These are phyloP conservation scores for Cosmia pyralina DNA, from an alignment of 2,888 invertebrate species.

Conservation along the genomic window DNA sequence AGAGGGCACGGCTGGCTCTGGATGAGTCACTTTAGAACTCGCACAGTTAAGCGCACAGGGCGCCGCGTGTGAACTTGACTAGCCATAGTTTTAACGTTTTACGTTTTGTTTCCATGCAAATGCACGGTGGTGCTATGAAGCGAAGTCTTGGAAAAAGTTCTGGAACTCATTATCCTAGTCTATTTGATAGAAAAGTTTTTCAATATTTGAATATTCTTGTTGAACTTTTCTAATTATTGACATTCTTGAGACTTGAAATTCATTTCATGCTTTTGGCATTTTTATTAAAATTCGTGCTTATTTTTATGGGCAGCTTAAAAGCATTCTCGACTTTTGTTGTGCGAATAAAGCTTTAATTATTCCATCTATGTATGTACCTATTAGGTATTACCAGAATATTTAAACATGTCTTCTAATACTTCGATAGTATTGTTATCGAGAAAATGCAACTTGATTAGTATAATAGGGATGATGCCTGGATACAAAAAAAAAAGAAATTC, in stretches of 20 bases:
- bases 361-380: neutral
- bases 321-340: neutral
- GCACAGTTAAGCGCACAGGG: slow-evolving; percentile 30
- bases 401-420: neutral
- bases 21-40: slow-evolving; percentile 31
- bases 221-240: slow-evolving; percentile 47
- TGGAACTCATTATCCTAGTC: slow-evolving; percentile 28
- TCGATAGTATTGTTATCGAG: neutral
- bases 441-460: neutral
- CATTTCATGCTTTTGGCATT: neutral
- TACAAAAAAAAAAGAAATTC: too few relatives aligned
- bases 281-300: neutral
- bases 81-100: slow-evolving; percentile 15
- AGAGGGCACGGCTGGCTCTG: slow-evolving; percentile 19
- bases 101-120: slow-evolving; percentile 17
- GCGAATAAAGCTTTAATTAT: neutral
- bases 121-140: neutral
- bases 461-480: too few relatives aligned
- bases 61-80: slow-evolving; percentile 12
- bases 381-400: neutral
- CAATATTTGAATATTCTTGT: slow-evolving; percentile 37
- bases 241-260: slow-evolving; percentile 17
- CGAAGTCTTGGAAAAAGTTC: slow-evolving; percentile 22
- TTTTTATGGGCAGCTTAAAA: neutral
- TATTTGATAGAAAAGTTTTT: slow-evolving; percentile 37